These are phyloP conservation scores for Samia ricini DNA, from an alignment of 1,140 invertebrate genomes.

Conservation along the genomic window DNA sequence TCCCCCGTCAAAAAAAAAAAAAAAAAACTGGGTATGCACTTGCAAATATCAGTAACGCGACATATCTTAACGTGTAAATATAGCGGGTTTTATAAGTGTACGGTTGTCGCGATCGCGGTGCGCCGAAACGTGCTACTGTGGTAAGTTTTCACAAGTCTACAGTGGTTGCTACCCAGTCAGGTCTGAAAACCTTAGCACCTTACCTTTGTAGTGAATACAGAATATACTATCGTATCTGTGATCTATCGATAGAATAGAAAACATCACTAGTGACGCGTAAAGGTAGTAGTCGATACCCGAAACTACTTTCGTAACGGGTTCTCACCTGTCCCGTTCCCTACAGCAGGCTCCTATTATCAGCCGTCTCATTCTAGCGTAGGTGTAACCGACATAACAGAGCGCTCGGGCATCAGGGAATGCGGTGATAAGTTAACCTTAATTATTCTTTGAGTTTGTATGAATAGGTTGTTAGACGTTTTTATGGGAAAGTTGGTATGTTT, in stretches of 20 bases:
- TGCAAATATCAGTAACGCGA: too few species aligned
- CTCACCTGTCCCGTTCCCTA: constrained; percentile 32
- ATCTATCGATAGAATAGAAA: not conserved
- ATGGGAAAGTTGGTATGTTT: not conserved
- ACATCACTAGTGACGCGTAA: constrained; percentile 53
- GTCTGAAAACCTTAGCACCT: too few species aligned
- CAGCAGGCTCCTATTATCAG: constrained; percentile 7
- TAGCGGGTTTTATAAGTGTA: too few species aligned
- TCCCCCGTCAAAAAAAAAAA: too few species aligned
- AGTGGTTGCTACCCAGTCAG: too few species aligned
- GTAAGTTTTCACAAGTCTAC: too few species aligned
- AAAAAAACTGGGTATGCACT: too few species aligned
- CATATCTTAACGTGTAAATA: too few species aligned
- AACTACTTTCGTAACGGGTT: constrained; percentile 58
- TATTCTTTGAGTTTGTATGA: constrained; percentile 4
- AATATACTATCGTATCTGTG: not conserved
- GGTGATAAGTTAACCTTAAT: constrained; percentile 1
- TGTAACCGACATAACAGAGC: constrained; percentile 41
- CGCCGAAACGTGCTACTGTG: too few species aligned
- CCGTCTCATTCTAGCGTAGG: constrained; percentile 39
- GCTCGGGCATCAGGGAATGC: constrained; percentile 12
- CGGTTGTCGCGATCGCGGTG: too few species aligned
- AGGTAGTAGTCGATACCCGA: constrained; percentile 43
- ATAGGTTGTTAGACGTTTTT: constrained; percentile 3
- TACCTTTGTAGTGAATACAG: too few species aligned